Evolutionary conservation across 1,140 invertebrate species (phyloP).

Genomic region (Tetraneura akinire): DNA sequence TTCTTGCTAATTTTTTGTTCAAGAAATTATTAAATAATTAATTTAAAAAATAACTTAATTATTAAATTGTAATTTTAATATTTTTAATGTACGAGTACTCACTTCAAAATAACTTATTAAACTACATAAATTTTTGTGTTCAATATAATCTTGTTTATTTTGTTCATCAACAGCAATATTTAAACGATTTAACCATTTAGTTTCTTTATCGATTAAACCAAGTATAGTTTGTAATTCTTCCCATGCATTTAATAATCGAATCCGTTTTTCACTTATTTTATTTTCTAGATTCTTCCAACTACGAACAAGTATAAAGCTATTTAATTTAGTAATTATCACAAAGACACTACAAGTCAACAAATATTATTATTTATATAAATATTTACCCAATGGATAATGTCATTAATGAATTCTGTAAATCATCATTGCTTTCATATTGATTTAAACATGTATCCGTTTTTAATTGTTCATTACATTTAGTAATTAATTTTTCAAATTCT

Average conservation of each 20-base stretch:
- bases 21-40: slow-evolving; percentile 5
- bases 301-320: neutral
- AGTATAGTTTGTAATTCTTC: slow-evolving; percentile 8
- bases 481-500: neutral
- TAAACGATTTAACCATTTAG: slow-evolving; percentile 9
- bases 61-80: neutral
- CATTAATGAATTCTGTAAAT: slow-evolving; percentile 4
- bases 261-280: neutral
- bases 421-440: neutral
- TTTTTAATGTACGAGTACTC: neutral
- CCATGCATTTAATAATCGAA: neutral
- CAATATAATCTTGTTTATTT: neutral
- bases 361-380: neutral
- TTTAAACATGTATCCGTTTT: neutral
- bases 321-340: neutral
- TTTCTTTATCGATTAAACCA: slow-evolving; percentile 1
- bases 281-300: slow-evolving; percentile 35
- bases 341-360: neutral
- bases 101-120: slow-evolving; percentile 31
- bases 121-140: slow-evolving; percentile 8
- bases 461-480: slow-evolving; percentile 6
- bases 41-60: neutral
- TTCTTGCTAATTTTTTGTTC: slow-evolving; percentile 10
- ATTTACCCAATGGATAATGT: slow-evolving; percentile 23
- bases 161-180: neutral